Evolutionary conservation across 2,888 invertebrate genomes (phyloP).

Genomic region (Pemphredon lugubris): DNA sequence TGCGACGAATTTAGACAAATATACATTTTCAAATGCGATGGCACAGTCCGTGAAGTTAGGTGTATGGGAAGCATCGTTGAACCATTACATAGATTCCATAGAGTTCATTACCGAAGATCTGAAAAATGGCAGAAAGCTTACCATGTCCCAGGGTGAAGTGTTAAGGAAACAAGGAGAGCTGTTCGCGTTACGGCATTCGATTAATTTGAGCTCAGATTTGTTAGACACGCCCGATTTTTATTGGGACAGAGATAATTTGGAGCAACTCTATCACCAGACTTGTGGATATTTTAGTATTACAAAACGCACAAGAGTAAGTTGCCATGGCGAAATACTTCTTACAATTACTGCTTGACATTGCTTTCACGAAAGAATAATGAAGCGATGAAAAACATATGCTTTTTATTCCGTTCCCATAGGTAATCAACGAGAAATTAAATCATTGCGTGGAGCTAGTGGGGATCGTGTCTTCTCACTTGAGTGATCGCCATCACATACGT

Average conservation of each 20-base stretch:
- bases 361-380: no score
- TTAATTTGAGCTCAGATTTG: slow-evolving; percentile 96
- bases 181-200: slow-evolving; percentile 92
- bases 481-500: slow-evolving; percentile 94
- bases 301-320: slow-evolving; percentile 89
- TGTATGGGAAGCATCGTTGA: slow-evolving; percentile 95
- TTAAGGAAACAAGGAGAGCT: slow-evolving; percentile 92
- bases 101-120: slow-evolving; percentile 90
- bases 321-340: no score
- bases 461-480: slow-evolving; percentile 93
- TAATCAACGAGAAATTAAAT: slow-evolving; percentile 96
- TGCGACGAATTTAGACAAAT: slow-evolving; percentile 89
- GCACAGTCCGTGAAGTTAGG: slow-evolving; percentile 96
- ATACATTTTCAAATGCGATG: slow-evolving; percentile 97
- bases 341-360: no score
- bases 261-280: slow-evolving; percentile 91
- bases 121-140: slow-evolving; percentile 88
- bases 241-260: slow-evolving; percentile 97
- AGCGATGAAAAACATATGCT: no score
- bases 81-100: slow-evolving; percentile 91
- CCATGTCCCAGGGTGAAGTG: slow-evolving; percentile 87
- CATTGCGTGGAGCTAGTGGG: slow-evolving; percentile 97
- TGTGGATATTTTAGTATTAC: slow-evolving; percentile 92
- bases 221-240: slow-evolving; percentile 98
- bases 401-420: slow-evolving; percentile 85